A percentile compares a stretch with the other conserved stretches of the same genome.
Evolutionary conservation across 2,113 vertebrate species (phyloP).

Genomic region (Odontesthes bonariensis): DNA sequence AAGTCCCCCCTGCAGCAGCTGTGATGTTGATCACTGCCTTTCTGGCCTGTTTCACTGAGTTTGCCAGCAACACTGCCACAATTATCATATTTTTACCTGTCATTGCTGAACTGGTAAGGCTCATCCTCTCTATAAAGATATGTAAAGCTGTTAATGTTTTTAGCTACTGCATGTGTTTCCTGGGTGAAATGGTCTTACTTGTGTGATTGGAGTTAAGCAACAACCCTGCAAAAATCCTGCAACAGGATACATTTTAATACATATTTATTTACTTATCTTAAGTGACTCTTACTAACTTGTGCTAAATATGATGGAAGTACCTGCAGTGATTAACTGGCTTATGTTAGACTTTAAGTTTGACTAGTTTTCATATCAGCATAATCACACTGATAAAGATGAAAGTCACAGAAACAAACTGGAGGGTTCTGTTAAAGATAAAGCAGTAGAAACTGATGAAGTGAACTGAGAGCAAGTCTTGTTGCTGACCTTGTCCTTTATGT

Average conservation of each 20-base stretch:
- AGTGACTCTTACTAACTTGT: not conserved
- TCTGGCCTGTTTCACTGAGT: constrained; percentile 94
- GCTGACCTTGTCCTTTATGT: constrained; percentile 2
- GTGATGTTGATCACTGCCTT: constrained; percentile 90
- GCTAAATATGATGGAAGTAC: too few relatives aligned
- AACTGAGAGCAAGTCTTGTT: not conserved
- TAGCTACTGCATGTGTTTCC: not conserved
- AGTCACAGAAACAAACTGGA: too few relatives aligned
- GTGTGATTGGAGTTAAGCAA: not conserved
- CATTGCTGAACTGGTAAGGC: constrained; percentile 93
- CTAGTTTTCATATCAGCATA: not conserved
- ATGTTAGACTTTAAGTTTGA: not conserved
- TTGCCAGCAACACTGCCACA: constrained; percentile 97
- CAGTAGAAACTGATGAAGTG: not conserved
- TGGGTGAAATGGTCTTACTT: not conserved
- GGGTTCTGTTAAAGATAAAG: not conserved
- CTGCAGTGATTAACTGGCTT: not conserved
- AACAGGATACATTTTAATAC: not conserved
- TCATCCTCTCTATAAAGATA: not conserved
- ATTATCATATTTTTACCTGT: constrained; percentile 96
- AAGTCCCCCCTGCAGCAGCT: constrained; percentile 86
- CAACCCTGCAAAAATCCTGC: not conserved
- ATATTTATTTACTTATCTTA: not conserved
- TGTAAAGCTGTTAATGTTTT: not conserved
- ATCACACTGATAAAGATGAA: not conserved